Conservation (phyloP, 2,113 vertebrate genomes). For the Sylvilagus bachmani region DNA sequence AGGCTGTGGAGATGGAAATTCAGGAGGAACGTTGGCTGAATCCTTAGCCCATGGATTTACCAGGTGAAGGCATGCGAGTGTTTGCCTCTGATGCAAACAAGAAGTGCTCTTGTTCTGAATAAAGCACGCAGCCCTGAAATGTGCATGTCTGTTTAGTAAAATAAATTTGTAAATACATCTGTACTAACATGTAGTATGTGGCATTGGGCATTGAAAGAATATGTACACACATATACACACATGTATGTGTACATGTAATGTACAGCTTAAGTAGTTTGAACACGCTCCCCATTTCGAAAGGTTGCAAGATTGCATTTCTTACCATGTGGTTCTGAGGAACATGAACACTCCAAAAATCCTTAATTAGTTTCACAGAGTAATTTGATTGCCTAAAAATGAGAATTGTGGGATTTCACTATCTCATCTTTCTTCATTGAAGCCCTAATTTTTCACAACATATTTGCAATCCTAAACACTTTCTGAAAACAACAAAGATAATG, state of each 20-base stretch:
- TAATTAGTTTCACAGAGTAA: constrained; percentile 71
- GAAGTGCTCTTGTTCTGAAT: not conserved
- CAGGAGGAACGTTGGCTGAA: not conserved
- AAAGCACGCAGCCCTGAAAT: not conserved
- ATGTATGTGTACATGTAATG: too few relatives aligned
- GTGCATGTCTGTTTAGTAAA: not conserved
- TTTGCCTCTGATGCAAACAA: not conserved
- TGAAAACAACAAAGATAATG: constrained; percentile 53
- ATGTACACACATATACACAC: not conserved
- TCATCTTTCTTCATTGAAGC: constrained; percentile 70
- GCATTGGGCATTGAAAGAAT: not conserved
- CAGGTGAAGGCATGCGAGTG: not conserved
- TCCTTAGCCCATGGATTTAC: not conserved
- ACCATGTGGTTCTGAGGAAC: constrained; percentile 51
- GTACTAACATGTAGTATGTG: not conserved
- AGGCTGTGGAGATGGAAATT: not conserved
- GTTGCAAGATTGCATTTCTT: constrained; percentile 41
- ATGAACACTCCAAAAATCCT: constrained; percentile 64
- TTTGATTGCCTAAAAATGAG: constrained; percentile 71
- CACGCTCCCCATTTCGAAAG: constrained; percentile 23
- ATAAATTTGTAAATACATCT: not conserved
- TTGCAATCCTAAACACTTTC: constrained; percentile 50
- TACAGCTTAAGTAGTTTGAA: not conserved
- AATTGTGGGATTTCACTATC: constrained; percentile 57
- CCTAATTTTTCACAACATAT: constrained; percentile 55